Conservation (phyloP, 2,888 invertebrate genomes). For the Drosophila aldrichi region DNA sequence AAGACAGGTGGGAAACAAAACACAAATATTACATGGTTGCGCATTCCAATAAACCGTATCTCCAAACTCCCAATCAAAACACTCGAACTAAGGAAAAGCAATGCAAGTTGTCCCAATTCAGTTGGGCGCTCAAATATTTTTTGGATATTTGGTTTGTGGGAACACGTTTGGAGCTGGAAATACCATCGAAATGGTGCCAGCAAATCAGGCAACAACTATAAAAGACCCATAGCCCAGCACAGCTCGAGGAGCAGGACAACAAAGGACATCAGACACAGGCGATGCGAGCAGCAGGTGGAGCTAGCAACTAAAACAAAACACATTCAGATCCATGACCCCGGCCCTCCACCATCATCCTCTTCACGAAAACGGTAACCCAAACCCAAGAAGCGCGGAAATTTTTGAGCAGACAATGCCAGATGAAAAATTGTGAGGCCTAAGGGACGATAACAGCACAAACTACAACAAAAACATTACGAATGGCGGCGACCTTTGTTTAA, state of each 20-base stretch:
- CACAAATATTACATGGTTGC: slow-evolving; percentile 21
- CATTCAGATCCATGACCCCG: slow-evolving; percentile 30
- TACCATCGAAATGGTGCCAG: slow-evolving; percentile 42
- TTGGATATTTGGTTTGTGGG: neutral
- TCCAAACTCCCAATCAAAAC: slow-evolving; percentile 3
- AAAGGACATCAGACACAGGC: slow-evolving; percentile 43
- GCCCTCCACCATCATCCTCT: neutral
- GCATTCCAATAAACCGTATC: slow-evolving; percentile 9
- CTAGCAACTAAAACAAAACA: slow-evolving; percentile 58
- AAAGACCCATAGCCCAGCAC: slow-evolving; percentile 35
- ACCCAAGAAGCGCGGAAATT: slow-evolving; percentile 37
- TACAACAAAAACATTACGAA: slow-evolving; percentile 32
- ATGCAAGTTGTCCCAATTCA: neutral
- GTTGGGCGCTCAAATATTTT: neutral
- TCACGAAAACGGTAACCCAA: neutral
- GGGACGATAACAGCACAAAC: slow-evolving; percentile 53
- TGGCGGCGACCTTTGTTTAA: slow-evolving; percentile 68
- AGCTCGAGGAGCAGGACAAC: slow-evolving; percentile 26
- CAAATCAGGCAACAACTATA: slow-evolving; percentile 61
- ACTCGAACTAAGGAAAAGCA: neutral
- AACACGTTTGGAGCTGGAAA: slow-evolving; percentile 18
- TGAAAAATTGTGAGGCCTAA: slow-evolving; percentile 71
- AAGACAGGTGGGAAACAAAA: slow-evolving; percentile 48
- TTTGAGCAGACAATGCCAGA: slow-evolving; percentile 66
- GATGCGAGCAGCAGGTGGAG: slow-evolving; percentile 40